Evolutionary conservation across 2,888 invertebrate genomes (phyloP), one percentile per base, ranked within the genome.

Genomic region (Eueremaeus valkanovi): DNA sequence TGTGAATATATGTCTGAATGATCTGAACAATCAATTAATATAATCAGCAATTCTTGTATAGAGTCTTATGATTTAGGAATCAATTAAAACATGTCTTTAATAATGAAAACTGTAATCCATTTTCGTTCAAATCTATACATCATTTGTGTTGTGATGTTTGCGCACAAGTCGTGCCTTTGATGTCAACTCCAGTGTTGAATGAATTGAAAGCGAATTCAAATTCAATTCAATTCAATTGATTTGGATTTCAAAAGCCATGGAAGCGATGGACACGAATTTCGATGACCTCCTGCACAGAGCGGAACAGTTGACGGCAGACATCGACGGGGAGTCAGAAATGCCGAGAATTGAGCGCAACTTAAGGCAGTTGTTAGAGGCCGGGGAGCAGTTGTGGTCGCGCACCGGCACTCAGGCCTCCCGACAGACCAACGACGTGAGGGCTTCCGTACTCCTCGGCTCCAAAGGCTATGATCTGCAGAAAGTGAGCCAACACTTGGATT

Each of bases 401-500:
- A 92, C 94, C 27, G 91, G 92, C 24, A 89, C 90, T 76, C 91
- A 92, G 18, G 75, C 76, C 21, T 82, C 82, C 73, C 82, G 83
- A 78, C 89, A 92, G 36, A 91, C 92, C 81, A 82, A 82, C 31
- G 94, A 95, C 83, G 91, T 93, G 78, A 93, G 95, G 86, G 95
- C 95, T 0, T 93, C 95, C 80, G 88, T 95, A 58, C 84, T 97
- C 75, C 87, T 97, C 79, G 95, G 95, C 0, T 91, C 94, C 0
- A 91, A 92, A 85, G 96, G 96, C 5, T 90, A 95, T 79, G 96
- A 96, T 85, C 85, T 97, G 72, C 93, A 94, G n/a, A 92, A 92
- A 85, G 90, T 96, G 79, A 90, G 93, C 5, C 92, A 94, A 81
- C 94, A 94, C 81, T 85, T 97, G 36, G 95, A 94, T 83, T 89